Conservation (phyloP, 2,797 vertebrate species). For the Pangasius macronema region DNA sequence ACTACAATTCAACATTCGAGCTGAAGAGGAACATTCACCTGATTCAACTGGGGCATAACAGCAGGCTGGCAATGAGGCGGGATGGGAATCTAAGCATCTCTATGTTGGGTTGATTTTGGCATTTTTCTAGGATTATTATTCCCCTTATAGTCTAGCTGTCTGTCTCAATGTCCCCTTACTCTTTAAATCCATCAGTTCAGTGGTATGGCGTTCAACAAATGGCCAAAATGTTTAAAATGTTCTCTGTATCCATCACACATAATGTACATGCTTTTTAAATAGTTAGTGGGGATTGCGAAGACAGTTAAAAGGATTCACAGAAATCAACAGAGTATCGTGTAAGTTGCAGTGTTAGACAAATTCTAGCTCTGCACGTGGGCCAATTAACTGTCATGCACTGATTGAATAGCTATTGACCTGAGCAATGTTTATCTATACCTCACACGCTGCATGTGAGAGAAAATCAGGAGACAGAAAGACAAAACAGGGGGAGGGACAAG, state of each 20-base stretch:
- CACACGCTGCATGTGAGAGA: conserved; percentile 67
- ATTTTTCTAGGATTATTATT: conserved; percentile 14
- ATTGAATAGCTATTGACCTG: conserved; percentile 72
- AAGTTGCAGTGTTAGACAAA: conserved; percentile 61
- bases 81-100: conserved; percentile 24
- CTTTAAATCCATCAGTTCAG: conserved; percentile 46
- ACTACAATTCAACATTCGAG: neutral
- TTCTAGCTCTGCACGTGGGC: conserved; percentile 67
- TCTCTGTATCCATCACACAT: neutral
- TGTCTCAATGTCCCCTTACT: conserved; percentile 46
- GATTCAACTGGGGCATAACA: conserved; percentile 67
- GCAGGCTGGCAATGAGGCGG: conserved; percentile 71
- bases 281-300: conserved; percentile 14
- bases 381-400: conserved; percentile 68
- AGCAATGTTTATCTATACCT: conserved; percentile 71
- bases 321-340: conserved; percentile 53
- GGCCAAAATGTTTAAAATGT: conserved; percentile 9
- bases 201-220: conserved; percentile 32
- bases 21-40: neutral
- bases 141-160: conserved; percentile 4
- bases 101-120: conserved; percentile 6
- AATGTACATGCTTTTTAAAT: conserved; percentile 15
- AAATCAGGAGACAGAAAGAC: conserved; percentile 40
- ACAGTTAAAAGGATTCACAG: conserved; percentile 21
- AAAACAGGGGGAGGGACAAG: conserved; percentile 31